Percentiles rank a stretch among this genome's conserved stretches.
These are phyloP conservation scores for Mercenaria mercenaria DNA, from an alignment of 1,140 invertebrate genomes.

Conservation along the genomic window DNA sequence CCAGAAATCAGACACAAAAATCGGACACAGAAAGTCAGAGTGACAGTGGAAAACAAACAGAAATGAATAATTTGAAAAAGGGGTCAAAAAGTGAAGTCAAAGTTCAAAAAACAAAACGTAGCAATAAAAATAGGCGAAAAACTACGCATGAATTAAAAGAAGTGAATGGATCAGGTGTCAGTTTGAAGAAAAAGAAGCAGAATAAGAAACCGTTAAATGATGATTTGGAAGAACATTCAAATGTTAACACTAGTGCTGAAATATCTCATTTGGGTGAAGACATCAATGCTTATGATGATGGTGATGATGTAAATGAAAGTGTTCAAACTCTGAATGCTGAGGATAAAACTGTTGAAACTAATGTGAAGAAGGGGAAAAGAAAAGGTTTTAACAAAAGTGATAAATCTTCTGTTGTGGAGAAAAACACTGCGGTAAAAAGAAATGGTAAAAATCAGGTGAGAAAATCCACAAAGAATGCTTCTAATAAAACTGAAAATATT, in stretches of 20 bases:
- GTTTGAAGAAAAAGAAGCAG: background rate
- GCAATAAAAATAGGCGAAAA: background rate
- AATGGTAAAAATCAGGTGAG: background rate
- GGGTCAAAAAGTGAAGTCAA: background rate
- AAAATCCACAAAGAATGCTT: background rate
- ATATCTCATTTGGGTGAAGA: background rate
- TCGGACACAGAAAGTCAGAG: slow-evolving; percentile 5
- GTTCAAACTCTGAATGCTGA: background rate
- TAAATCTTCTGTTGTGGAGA: background rate
- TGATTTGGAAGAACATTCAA: background rate
- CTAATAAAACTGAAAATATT: background rate
- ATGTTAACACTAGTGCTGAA: background rate
- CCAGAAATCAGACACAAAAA: background rate
- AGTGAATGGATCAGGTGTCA: background rate
- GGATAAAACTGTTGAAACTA: background rate
- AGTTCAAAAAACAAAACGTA: background rate
- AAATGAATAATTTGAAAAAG: background rate
- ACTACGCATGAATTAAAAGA: background rate
- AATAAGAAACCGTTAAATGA: background rate
- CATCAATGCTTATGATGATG: background rate
- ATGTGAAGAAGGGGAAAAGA: background rate
- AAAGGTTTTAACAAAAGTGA: background rate
- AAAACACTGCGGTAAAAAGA: background rate
- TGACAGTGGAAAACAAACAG: background rate
- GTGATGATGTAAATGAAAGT: background rate